phyloP scores from a whole-genome alignment of 2,113 vertebrate species.

The Anoplopoma fimbria region DNA sequence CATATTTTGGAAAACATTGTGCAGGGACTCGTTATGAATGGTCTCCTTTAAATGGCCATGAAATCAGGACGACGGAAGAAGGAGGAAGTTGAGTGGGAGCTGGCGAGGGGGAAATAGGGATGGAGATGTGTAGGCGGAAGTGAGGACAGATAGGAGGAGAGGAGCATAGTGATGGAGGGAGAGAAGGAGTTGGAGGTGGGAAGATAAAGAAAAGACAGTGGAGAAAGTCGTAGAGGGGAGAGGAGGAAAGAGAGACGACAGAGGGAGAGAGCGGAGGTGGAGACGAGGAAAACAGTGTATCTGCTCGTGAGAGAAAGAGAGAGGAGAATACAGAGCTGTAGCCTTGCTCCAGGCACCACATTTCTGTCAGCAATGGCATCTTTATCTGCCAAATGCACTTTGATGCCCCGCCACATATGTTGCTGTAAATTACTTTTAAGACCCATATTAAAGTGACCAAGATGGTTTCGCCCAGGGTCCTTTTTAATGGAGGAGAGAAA shows the following conservation, averaged over 20 bases:
- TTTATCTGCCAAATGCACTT: slow-evolving; percentile 82
- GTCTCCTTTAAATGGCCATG: slow-evolving; percentile 44
- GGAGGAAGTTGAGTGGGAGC: slow-evolving; percentile 38
- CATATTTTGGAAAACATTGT: slow-evolving; percentile 24
- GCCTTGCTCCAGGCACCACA: slow-evolving; percentile 69
- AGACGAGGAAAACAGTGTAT: slow-evolving; percentile 11
- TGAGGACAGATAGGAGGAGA: slow-evolving; percentile 39
- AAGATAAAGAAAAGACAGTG: slow-evolving; percentile 8
- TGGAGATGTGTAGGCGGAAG: slow-evolving; percentile 41
- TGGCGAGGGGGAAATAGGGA: slow-evolving; percentile 35
- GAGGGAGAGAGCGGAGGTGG: slow-evolving; percentile 31
- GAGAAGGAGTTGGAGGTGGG: slow-evolving; percentile 22
- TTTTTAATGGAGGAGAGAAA: slow-evolving; percentile 60
- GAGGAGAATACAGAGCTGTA: slow-evolving; percentile 47
- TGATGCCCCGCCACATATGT: slow-evolving; percentile 77
- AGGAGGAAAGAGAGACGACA: slow-evolving; percentile 4
- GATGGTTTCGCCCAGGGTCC: slow-evolving; percentile 47
- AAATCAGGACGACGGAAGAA: slow-evolving; percentile 51
- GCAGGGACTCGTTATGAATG: slow-evolving; percentile 5
- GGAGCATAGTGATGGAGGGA: slow-evolving; percentile 10
- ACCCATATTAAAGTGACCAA: slow-evolving; percentile 50
- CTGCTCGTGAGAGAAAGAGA: slow-evolving; percentile 20
- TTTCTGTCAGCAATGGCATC: slow-evolving; percentile 74
- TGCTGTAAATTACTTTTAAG: slow-evolving; percentile 79
- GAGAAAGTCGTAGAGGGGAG: slow-evolving; percentile 11